Conservation (phyloP, 2,113 vertebrate genomes). For the Microcebus murinus region DNA sequence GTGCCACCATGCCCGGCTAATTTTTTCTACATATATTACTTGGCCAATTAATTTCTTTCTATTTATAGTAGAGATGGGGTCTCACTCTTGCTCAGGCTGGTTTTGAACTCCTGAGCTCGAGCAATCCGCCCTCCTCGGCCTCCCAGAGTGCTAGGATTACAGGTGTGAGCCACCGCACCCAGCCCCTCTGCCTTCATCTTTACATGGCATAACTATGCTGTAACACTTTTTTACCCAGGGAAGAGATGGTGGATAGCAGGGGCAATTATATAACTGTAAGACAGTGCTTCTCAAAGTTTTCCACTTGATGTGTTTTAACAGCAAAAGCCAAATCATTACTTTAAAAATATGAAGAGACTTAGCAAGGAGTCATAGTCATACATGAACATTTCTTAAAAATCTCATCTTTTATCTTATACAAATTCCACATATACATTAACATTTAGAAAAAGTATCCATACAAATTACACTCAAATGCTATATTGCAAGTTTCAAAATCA, state of each 20-base stretch:
- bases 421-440: background rate
- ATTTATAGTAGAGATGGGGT: no score
- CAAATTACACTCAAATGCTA: background rate
- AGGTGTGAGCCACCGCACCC: no score
- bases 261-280: background rate
- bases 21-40: no score
- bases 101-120: no score
- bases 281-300: background rate
- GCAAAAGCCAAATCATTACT: background rate
- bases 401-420: background rate
- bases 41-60: no score
- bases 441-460: background rate
- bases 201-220: background rate
- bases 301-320: background rate
- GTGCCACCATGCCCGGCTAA: no score
- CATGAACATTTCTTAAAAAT: background rate
- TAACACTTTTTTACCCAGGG: background rate
- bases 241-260: background rate
- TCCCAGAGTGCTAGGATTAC: no score
- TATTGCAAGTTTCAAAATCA: background rate
- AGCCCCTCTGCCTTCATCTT: background rate
- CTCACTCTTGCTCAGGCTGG: no score
- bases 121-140: no score
- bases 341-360: background rate
- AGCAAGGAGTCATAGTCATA: background rate